Percentiles rank a stretch among this genome's conserved stretches.
Evolutionary conservation across 1,140 invertebrate genomes (phyloP).

Genomic region (Lamellibrachia luymesi): DNA sequence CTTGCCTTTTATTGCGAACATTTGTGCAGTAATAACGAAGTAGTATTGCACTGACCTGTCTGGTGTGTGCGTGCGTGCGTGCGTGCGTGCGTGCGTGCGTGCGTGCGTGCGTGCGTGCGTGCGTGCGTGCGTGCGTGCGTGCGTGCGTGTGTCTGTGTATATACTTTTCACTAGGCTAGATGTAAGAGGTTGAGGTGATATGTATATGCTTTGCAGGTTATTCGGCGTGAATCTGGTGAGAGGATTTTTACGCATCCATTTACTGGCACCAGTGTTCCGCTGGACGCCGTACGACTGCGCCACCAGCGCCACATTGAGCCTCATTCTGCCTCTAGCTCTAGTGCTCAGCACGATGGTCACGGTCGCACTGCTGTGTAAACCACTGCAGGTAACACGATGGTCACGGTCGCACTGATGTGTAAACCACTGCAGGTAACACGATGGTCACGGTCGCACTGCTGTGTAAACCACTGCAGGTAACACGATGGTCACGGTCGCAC

Average conservation of each 20-base stretch:
- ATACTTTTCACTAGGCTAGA: too few species aligned
- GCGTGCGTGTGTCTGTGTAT: too few species aligned
- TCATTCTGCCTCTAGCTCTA: not conserved
- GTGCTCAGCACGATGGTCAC: not conserved
- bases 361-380: not conserved
- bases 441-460: not conserved
- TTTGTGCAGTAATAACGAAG: too few species aligned
- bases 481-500: not conserved
- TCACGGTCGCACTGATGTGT: not conserved
- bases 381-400: not conserved
- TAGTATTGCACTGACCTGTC: too few species aligned
- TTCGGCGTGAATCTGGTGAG: not conserved
- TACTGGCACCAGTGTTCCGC: not conserved
- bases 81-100: too few species aligned
- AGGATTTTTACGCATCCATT: not conserved
- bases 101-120: too few species aligned
- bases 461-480: not conserved
- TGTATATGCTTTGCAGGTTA: not conserved
- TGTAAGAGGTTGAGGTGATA: not conserved
- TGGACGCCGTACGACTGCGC: not conserved
- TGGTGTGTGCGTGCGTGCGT: too few species aligned
- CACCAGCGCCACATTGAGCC: not conserved
- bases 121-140: too few species aligned
- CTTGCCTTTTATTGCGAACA: too few species aligned
- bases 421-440: not conserved